These are phyloP conservation scores for Callocephalon fimbriatum DNA, from an alignment of 2,113 vertebrate genomes.

Conservation along the genomic window DNA sequence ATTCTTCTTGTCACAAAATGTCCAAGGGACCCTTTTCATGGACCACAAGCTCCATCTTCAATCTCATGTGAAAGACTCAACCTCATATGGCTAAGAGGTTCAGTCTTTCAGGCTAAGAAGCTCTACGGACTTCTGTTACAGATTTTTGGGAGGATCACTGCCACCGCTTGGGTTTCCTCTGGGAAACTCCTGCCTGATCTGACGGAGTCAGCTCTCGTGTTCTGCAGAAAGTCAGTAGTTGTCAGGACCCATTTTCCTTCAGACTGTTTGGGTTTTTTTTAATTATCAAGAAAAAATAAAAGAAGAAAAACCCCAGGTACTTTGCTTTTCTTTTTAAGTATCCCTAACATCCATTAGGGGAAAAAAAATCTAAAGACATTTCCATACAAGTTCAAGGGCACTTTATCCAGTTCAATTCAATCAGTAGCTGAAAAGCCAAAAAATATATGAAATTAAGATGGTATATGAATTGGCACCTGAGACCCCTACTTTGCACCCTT, in stretches of 20 bases:
- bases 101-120: not conserved
- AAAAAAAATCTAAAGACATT: not conserved
- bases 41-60: not conserved
- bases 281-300: not conserved
- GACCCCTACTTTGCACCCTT: not conserved
- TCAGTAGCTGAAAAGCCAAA: not conserved
- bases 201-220: not conserved
- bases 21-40: not conserved
- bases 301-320: rapidly evolving
- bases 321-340: not conserved
- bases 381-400: not conserved
- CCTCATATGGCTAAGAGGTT: not conserved
- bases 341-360: not conserved
- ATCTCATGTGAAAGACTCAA: not conserved
- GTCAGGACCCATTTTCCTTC: not conserved
- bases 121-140: not conserved
- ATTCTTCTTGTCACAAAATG: not conserved
- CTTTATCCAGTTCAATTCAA: not conserved
- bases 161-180: rapidly evolving
- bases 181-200: not conserved
- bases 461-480: not conserved
- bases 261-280: rapidly evolving
- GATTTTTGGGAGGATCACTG: not conserved
- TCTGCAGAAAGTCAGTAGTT: rapidly evolving
- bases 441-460: not conserved